Conservation (phyloP, 2,888 invertebrate genomes). For the Teinopalpus imperialis region DNA sequence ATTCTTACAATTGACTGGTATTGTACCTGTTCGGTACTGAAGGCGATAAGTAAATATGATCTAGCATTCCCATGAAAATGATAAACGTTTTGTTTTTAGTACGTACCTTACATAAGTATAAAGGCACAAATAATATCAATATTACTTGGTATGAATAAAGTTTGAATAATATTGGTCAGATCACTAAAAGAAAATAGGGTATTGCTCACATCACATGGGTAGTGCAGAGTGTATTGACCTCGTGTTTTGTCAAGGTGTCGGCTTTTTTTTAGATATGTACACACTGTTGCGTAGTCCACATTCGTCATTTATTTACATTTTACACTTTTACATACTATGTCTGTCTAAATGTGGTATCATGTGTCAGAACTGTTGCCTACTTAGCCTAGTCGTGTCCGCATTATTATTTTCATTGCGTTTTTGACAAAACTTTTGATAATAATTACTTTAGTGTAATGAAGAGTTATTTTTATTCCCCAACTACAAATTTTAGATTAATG, state of each 20-base stretch:
- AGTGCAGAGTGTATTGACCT: conserved; percentile 79
- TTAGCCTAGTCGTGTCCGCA: no score
- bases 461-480: no score
- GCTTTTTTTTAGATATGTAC: conserved; percentile 79
- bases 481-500: no score
- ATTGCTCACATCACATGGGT: conserved; percentile 73
- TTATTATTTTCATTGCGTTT: no score
- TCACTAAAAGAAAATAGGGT: conserved; percentile 29
- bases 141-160: not conserved
- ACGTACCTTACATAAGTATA: conserved; percentile 20
- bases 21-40: not conserved
- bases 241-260: conserved; percentile 82
- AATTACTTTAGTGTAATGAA: no score
- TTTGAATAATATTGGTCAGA: conserved; percentile 28
- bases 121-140: conserved; percentile 4
- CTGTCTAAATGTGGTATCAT: conserved; percentile 22
- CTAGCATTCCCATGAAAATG: conserved; percentile 5
- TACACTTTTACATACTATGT: conserved; percentile 22
- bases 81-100: conserved; percentile 22
- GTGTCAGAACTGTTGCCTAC: conserved; percentile 18
- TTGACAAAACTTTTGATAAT: no score
- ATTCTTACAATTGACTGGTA: not conserved
- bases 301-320: conserved; percentile 54
- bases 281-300: conserved; percentile 71
- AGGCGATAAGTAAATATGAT: conserved; percentile 7